Evolutionary conservation across 2,888 invertebrate genomes (phyloP).

Genomic region (Tenthredo mesomela): DNA sequence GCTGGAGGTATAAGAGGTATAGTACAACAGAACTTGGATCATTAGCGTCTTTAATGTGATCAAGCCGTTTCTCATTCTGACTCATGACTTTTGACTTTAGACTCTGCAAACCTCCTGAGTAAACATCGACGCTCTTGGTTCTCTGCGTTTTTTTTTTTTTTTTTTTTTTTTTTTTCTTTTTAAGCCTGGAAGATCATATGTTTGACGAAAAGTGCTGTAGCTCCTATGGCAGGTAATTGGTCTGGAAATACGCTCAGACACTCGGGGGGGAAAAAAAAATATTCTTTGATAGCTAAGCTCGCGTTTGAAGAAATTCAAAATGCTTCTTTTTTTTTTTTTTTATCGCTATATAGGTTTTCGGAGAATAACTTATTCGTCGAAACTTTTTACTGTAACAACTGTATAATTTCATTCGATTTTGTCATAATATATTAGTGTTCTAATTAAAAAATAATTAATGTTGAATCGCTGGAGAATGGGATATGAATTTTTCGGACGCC

Average conservation of each 20-base stretch:
- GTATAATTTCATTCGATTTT: neutral
- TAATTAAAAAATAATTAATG: slow-evolving; percentile 52
- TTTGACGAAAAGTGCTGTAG: slow-evolving; percentile 22
- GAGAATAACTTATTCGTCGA: neutral
- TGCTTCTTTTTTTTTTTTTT: neutral
- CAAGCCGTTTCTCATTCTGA: slow-evolving; percentile 32
- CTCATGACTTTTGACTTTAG: slow-evolving; percentile 11
- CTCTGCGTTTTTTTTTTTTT: slow-evolving; percentile 4
- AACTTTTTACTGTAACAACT: too few species aligned
- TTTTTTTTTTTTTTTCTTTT: neutral
- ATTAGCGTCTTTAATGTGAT: slow-evolving; percentile 45
- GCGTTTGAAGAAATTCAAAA: neutral
- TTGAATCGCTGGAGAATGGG: slow-evolving; percentile 53
- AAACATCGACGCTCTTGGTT: slow-evolving; percentile 19
- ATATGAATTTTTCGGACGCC: slow-evolving; percentile 41
- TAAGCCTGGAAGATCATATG: neutral
- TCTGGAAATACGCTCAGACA: neutral
- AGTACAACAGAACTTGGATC: slow-evolving; percentile 18
- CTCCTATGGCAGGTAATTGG: slow-evolving; percentile 22
- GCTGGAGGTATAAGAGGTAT: slow-evolving; percentile 24
- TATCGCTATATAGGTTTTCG: neutral
- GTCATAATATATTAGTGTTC: neutral
- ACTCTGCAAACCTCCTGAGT: slow-evolving; percentile 43
- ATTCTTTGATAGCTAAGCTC: neutral
- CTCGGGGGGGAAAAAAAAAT: neutral